Base-by-base conservation (phyloP, 2,797 vertebrate species). In the Poeciliopsis paucimaculata region DNA sequence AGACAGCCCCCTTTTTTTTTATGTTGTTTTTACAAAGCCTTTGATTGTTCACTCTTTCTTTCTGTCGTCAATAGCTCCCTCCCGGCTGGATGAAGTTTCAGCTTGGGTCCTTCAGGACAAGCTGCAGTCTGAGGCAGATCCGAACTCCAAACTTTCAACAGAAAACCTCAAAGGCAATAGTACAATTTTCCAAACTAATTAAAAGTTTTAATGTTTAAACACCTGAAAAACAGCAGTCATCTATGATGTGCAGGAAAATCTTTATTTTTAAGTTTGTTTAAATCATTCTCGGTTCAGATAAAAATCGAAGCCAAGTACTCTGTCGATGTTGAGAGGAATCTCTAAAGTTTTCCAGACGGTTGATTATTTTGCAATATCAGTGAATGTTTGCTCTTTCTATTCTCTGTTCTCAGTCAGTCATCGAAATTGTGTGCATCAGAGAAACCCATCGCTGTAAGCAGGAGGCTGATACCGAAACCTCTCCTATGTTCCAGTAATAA, bases 41-140 rank as follows among this genome's bases (percentile, higher is more conserved):
- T 76, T 71, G 60, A 74, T 77, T 47, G 31, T 77, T 83, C 78
- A 41, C 43, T 49, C 43, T 82, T 28, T 45, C 75, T 83, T 83
- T 81, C 77, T 80, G 77, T 86, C 41, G 0, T 86, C 66, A 77
- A 20, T 75, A 60, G 66, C 77, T 80, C 36, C 18, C 26, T 11
- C 47, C 41, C 76, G 57, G 31, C 23, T 76, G 28, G 77, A 83
- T 72, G 43, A 79, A 82, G 73, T 74, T 71, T 75, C 64, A 78
- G 74, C 39, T 45, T 68, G 41, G 4, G 3, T 76, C 62, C 55
- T 60, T 55, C 51, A 70, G 23, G 51, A 64, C 36, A 53, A 72
- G 64, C 12, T n/a, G 2, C 36, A 57, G 20, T n/a, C 20, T 46
- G 34, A 51, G 20, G 64, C 46, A 45, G 39, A 66, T 45, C 13